phyloP scores from a whole-genome alignment of 2,888 invertebrate species.

The Oscheius myriophilus region DNA sequence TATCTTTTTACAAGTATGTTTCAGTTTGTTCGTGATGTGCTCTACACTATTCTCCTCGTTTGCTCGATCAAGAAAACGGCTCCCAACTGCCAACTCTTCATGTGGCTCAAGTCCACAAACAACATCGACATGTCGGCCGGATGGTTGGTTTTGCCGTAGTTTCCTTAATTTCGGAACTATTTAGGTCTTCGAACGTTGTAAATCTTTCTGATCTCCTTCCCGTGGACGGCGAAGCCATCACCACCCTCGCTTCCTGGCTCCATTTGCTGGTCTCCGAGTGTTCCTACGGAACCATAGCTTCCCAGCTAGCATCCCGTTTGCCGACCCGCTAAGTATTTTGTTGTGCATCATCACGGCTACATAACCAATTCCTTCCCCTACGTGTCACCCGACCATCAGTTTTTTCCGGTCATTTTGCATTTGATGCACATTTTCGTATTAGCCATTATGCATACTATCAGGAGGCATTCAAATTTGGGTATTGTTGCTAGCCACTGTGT shows the following conservation, averaged over 20 bases:
- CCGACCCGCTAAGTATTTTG: not conserved
- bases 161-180: not conserved
- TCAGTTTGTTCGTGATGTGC: constrained; percentile 52
- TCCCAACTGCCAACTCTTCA: constrained; percentile 8
- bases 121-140: constrained; percentile 11
- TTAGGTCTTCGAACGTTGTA: constrained; percentile 11
- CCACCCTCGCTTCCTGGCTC: not conserved
- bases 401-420: constrained; percentile 23
- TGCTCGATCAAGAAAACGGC: constrained; percentile 37
- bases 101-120: constrained; percentile 15
- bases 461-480: too few species aligned
- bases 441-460: too few species aligned
- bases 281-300: constrained; percentile 16
- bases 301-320: constrained; percentile 5
- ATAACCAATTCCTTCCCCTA: not conserved
- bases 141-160: not conserved
- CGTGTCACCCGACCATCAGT: not conserved
- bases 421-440: constrained; percentile 25
- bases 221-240: constrained; percentile 9
- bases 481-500: too few species aligned
- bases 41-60: constrained; percentile 41
- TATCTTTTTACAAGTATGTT: constrained; percentile 19
- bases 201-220: not conserved
- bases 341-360: not conserved
- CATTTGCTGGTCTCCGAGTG: constrained; percentile 21